Conservation (phyloP, 2,113 vertebrate genomes). For the Gallinago paraguaiae region DNA sequence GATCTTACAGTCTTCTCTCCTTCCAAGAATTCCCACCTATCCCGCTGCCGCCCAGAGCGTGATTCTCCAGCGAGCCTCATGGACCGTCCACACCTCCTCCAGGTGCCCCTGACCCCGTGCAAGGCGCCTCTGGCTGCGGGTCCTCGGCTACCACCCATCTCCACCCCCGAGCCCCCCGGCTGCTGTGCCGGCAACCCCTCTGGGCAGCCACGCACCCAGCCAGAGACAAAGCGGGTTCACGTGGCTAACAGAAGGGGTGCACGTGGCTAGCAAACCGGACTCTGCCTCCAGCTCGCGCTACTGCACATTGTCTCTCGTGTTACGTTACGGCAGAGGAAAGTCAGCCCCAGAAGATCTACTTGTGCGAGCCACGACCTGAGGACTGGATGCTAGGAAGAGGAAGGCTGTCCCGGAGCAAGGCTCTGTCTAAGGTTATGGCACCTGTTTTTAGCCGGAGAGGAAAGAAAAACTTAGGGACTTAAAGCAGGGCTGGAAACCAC, state of each 20-base stretch:
- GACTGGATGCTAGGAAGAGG: neutral
- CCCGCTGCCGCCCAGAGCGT: accelerated
- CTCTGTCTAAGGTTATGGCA: neutral
- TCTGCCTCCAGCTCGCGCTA: neutral
- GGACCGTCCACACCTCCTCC: accelerated
- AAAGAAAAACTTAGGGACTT: constrained; percentile 38
- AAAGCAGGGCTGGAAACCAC: constrained; percentile 54
- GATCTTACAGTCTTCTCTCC: neutral
- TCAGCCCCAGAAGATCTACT: neutral
- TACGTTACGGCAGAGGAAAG: neutral
- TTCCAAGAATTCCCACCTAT: neutral
- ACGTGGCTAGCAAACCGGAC: neutral
- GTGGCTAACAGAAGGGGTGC: neutral
- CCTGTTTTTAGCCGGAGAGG: neutral
- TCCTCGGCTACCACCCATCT: neutral
- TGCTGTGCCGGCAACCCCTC: accelerated
- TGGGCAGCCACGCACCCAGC: accelerated
- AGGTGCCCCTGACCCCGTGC: accelerated
- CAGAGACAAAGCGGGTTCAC: neutral
- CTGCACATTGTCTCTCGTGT: neutral
- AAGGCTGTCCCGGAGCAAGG: neutral
- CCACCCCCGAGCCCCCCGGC: neutral
- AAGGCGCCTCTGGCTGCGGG: accelerated
- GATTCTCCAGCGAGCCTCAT: neutral
- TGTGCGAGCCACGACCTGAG: neutral